These are phyloP conservation scores for Bombus cullumanus DNA, from an alignment of 1,140 invertebrate genomes.

Conservation along the genomic window DNA sequence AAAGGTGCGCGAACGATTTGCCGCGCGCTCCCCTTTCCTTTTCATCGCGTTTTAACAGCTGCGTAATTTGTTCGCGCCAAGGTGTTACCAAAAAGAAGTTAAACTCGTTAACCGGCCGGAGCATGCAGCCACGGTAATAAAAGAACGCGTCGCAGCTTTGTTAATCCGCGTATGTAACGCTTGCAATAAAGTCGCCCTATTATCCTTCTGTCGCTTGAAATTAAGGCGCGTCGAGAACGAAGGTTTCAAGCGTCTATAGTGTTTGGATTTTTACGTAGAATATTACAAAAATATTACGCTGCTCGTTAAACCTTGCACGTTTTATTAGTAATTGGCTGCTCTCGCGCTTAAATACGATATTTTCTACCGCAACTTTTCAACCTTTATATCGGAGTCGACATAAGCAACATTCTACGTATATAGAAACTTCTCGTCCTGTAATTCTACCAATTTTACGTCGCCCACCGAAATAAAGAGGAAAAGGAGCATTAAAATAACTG, in stretches of 20 bases:
- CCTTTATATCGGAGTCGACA: neutral
- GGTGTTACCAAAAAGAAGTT: conserved; percentile 26
- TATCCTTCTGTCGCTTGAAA: neutral
- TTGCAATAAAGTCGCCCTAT: neutral
- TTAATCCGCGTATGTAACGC: neutral
- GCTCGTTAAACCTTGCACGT: neutral
- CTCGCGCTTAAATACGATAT: neutral
- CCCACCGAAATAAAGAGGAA: too few species aligned
- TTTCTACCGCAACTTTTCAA: neutral
- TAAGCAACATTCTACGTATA: too few species aligned
- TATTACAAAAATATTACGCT: neutral
- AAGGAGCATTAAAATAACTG: conserved; percentile 2
- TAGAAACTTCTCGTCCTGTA: neutral
- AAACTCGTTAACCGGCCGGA: neutral
- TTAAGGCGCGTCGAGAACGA: neutral
- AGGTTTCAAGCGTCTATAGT: too few species aligned
- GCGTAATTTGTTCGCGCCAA: conserved; percentile 15
- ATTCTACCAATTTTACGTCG: neutral
- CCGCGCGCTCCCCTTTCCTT: neutral
- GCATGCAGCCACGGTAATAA: neutral
- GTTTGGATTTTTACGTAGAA: neutral
- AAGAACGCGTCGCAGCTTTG: conserved; percentile 11
- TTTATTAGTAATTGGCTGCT: neutral
- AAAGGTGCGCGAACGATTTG: neutral
- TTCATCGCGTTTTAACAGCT: conserved; percentile 3